Base-by-base conservation (phyloP, 35 echinoderm and acorn worm genomes). In the Strongylocentrotus purpuratus region DNA sequence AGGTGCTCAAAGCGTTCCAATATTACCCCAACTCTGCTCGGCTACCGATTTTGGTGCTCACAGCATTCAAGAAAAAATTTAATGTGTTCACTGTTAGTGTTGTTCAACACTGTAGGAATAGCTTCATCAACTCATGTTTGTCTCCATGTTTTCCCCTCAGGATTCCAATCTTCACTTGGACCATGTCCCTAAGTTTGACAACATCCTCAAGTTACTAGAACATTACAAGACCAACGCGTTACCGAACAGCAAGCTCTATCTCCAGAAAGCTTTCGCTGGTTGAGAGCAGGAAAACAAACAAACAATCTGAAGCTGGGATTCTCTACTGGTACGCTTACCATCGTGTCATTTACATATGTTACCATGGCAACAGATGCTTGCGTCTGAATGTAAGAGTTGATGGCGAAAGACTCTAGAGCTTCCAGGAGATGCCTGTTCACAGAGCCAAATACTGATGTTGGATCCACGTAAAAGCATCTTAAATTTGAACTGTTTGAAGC, bases 101-200 rank as follows among this genome's bases (percentile, higher is more conserved):
- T 55, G 11, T 55, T 55, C 35, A 55, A 7, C 18, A n/a, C 6
- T 78, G 20, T n/a, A 78, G 7, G 28, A 78, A 78, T 78, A 78
- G 20, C 4, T 78, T 78, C 3, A 78, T 78, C 65, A 78, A n/a
- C 25, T 93, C 47, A 93, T 14, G 58, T 58, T 93, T 20, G 20
- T 58, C n/a, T 55, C 48, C 46, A 4, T 58, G 58, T 93, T 93
- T 31, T 31, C 28, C 9, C 48, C 22, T 48, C 47, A 93, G 91
- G 91, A 93, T 93, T 93, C 91, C 28, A 93, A 93, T 46, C 46
- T 93, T 14, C 91, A 93, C 46, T 93, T 93, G 48, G 91, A 93
- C 31, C 91, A 93, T 46, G 46, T 46, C 2, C 91, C 91, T 2
- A 93, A 93, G 91, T 93, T 93, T 93, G 91, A 93, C 91, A 93